Conservation (phyloP, 2,888 invertebrate genomes). For the Drosophila neoperkinsi region DNA sequence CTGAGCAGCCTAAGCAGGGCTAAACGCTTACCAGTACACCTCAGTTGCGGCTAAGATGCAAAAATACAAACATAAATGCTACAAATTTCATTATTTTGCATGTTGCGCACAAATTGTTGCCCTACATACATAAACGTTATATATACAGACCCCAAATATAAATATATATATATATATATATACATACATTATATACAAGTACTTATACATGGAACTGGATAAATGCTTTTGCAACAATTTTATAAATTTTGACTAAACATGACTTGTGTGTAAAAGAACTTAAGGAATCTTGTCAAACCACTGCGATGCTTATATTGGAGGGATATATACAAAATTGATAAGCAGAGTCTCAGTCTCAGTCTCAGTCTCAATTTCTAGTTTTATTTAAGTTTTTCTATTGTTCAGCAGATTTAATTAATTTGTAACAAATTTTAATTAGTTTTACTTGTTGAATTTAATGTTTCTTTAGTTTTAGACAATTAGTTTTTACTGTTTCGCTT, state of each 20-base stretch:
- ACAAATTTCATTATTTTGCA: constrained; percentile 62
- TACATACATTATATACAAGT: constrained; percentile 46
- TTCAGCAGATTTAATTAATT: constrained; percentile 51
- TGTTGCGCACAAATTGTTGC: constrained; percentile 77
- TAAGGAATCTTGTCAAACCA: constrained; percentile 24
- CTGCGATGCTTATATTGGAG: neutral
- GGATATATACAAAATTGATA: constrained; percentile 17
- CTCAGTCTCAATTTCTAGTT: constrained; percentile 47
- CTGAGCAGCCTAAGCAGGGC: constrained; percentile 40
- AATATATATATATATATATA: constrained; percentile 32
- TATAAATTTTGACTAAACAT: constrained; percentile 62
- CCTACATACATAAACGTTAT: constrained; percentile 66
- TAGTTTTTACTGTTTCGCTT: constrained; percentile 50
- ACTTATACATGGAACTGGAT: constrained; percentile 59
- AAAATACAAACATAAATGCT: constrained; percentile 34
- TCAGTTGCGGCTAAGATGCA: constrained; percentile 46
- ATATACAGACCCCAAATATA: constrained; percentile 49
- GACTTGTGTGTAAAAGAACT: constrained; percentile 40
- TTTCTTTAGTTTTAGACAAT: constrained; percentile 66
- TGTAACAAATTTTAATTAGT: constrained; percentile 67
- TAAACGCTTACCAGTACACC: constrained; percentile 58
- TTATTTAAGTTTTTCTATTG: constrained; percentile 49
- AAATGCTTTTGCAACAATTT: constrained; percentile 74
- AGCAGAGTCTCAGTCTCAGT: constrained; percentile 35
- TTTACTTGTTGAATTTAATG: constrained; percentile 63